A percentile compares a stretch with the other conserved stretches of the same genome.
These are phyloP conservation scores for Mesochorus sp. DNA, from an alignment of 2,888 invertebrate species.

Conservation along the genomic window DNA sequence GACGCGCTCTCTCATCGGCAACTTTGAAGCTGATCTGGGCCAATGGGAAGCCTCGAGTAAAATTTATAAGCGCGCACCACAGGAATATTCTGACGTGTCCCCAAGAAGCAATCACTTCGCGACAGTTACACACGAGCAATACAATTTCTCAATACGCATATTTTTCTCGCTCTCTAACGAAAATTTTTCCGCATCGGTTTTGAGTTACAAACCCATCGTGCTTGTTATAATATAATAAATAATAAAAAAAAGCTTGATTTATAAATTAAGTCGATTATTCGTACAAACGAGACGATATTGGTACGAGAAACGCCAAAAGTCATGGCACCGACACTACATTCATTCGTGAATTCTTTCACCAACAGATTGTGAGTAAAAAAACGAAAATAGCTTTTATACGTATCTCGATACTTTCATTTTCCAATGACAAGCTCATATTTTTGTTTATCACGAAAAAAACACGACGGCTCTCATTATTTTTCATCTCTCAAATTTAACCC, in stretches of 20 bases:
- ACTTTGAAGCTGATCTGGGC: conserved; percentile 67
- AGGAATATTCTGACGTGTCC: conserved; percentile 81
- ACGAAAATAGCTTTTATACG: neutral
- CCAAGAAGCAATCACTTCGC: conserved; percentile 68
- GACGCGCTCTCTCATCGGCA: conserved; percentile 68
- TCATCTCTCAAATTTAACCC: neutral
- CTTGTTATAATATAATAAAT: neutral
- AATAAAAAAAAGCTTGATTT: conserved; percentile 1
- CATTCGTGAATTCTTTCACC: conserved; percentile 88
- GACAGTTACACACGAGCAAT: conserved; percentile 76
- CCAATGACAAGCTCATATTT: neutral
- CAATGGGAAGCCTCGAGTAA: conserved; percentile 68
- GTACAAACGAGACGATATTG: neutral
- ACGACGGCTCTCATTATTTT: too few species aligned
- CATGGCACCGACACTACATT: conserved; percentile 86
- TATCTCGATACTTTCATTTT: neutral
- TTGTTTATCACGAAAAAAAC: conserved; percentile 3
- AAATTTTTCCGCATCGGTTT: conserved; percentile 66
- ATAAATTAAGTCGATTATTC: neutral
- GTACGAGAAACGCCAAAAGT: conserved; percentile 53
- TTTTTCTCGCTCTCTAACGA: conserved; percentile 65
- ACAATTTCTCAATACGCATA: conserved; percentile 64
- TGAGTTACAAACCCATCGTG: conserved; percentile 58
- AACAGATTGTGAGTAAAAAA: conserved; percentile 87
- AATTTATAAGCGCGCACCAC: conserved; percentile 74